Evolutionary conservation across 2,797 vertebrate genomes (phyloP), one percentile per base, ranked within the genome.

Genomic region (Lacerta agilis): DNA sequence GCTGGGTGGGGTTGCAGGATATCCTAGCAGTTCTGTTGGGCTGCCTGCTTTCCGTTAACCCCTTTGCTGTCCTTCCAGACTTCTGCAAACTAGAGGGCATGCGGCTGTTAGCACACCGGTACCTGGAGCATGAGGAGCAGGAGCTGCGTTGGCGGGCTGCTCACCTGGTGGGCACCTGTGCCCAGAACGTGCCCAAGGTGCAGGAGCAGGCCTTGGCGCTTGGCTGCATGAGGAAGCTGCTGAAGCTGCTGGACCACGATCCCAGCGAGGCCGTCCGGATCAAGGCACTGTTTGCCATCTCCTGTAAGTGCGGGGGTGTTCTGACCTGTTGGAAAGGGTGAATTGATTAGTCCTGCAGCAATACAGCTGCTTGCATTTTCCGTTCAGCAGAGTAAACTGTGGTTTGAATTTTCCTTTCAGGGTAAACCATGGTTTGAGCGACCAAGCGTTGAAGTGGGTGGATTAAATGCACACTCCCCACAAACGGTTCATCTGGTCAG

Each of bases 251-350:
- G 0, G 98, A 98, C 90, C 95, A 96, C 0, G 98, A 99, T 88
- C 55, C 96, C 41, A 91, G 97, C 0, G 96, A 97, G 85, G 96
- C 96, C 0, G 98, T 98, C 91, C 96, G 97, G 71, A 97, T 98
- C 79, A 98, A 98, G 95, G 97, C 98, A 1, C 98, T 99, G 64
- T 98, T 98, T 1, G 98, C 98, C 0, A 97, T 98, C 75, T 99
- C 98, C 67, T 99, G 98, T 99, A 94, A 98, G 98, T 97, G 61
- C 3, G 29, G 33, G 11, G 3, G 2, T n/a, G 0, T 7, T 55
- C 49, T 33, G 41, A 15, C 0, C 38, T 25, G 11, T 1, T 3
- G 5, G 25, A 3, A 61, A 15, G 33, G 3, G 15, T 15, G 38
- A 20, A 33, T 1, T 7, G 20, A 64, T 69, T 86, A 58, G 66